Percentiles rank a stretch among this genome's conserved stretches.
These are phyloP conservation scores for Lydus trimaculatus DNA, from an alignment of 2,888 invertebrate species.

Conservation along the genomic window DNA sequence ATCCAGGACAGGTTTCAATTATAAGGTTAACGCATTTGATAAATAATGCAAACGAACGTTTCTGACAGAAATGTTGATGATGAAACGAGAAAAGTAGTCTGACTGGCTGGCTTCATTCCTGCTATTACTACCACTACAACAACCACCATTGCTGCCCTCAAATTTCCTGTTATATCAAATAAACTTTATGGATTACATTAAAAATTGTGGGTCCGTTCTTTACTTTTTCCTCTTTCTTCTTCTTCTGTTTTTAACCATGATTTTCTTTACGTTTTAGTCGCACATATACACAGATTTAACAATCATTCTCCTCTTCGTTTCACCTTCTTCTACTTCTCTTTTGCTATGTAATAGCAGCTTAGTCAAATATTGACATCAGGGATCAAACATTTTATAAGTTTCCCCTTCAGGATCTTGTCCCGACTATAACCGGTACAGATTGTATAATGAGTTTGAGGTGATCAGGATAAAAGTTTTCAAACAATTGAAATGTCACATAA, in stretches of 20 bases:
- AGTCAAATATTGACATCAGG: conserved; percentile 51
- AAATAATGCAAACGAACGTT: conserved; percentile 44
- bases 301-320: background rate
- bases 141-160: background rate
- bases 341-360: conserved; percentile 50
- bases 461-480: conserved; percentile 14
- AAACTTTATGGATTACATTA: conserved; percentile 41
- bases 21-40: conserved; percentile 42
- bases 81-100: conserved; percentile 11
- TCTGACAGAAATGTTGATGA: conserved; percentile 33
- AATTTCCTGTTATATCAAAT: conserved; percentile 20
- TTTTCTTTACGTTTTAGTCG: conserved; percentile 29
- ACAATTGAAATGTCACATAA: conserved; percentile 15
- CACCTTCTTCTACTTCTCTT: background rate
- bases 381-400: conserved; percentile 57
- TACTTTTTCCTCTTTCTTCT: conserved; percentile 40
- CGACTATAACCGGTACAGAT: conserved; percentile 37
- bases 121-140: background rate
- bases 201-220: conserved; percentile 36
- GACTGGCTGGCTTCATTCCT: conserved; percentile 2
- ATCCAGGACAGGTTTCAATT: conserved; percentile 46
- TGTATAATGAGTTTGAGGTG: conserved; percentile 43
- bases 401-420: conserved; percentile 39
- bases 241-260: conserved; percentile 31
- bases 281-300: background rate